Evolutionary conservation across 2,888 invertebrate species (phyloP).

Genomic region (Spilosoma lubricipeda): DNA sequence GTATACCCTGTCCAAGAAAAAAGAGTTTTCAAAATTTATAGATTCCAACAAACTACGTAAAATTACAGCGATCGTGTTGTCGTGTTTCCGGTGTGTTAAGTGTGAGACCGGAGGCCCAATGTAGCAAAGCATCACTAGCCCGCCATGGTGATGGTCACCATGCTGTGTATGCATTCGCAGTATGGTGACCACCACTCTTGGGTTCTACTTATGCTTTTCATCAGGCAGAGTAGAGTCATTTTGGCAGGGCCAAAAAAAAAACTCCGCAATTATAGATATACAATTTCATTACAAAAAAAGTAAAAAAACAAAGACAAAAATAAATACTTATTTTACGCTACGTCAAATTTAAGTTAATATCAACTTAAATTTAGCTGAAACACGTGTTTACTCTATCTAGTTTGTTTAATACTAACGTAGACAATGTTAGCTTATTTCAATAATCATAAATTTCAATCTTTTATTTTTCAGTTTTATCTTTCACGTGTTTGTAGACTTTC

Average conservation of each 20-base stretch:
- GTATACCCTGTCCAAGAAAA: too few relatives aligned
- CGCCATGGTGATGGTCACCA: too few relatives aligned
- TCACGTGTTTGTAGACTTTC: conserved; percentile 3
- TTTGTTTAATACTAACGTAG: not conserved
- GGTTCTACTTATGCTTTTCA: too few relatives aligned
- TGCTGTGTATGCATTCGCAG: too few relatives aligned
- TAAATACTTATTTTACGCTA: not conserved
- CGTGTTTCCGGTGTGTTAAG: too few relatives aligned
- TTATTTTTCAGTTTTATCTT: not conserved
- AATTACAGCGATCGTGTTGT: too few relatives aligned
- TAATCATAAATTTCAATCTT: not conserved
- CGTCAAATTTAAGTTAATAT: not conserved
- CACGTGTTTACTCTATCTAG: not conserved
- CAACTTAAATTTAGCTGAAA: not conserved
- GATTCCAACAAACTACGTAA: not conserved
- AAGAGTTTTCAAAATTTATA: not conserved
- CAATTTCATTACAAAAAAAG: not conserved
- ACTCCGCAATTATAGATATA: not conserved
- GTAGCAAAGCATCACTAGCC: too few relatives aligned
- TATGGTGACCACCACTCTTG: too few relatives aligned
- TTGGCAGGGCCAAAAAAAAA: too few relatives aligned
- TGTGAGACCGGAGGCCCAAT: too few relatives aligned
- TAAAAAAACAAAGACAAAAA: not conserved
- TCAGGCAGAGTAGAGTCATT: too few relatives aligned
- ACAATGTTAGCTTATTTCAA: not conserved